These are phyloP conservation scores for Folsomia candida DNA, from an alignment of 2,888 invertebrate genomes.

Conservation along the genomic window DNA sequence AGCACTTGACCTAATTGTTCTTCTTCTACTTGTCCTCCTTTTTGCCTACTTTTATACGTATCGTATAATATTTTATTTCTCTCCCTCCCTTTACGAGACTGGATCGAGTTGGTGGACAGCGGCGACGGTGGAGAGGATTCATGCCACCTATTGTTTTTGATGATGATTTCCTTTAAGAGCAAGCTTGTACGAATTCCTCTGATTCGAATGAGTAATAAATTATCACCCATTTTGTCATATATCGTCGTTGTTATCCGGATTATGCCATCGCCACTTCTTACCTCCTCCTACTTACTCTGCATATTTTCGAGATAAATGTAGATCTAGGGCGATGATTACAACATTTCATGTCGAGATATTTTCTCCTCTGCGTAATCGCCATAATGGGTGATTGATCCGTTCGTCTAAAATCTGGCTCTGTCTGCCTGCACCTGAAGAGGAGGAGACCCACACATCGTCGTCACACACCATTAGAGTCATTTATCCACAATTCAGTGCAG, in stretches of 20 bases:
- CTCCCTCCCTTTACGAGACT: background rate
- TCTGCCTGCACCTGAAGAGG: background rate
- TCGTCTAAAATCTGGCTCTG: background rate
- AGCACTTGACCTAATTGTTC: background rate
- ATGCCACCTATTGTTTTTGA: no score
- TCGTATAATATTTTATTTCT: background rate
- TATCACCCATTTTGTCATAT: background rate
- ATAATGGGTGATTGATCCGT: background rate
- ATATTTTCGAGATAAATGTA: background rate
- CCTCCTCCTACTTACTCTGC: background rate
- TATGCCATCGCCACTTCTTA: background rate
- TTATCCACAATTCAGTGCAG: no score
- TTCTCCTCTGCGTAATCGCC: background rate
- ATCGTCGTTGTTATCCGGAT: background rate
- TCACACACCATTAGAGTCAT: background rate
- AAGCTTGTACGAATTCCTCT: background rate
- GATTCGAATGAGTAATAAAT: background rate
- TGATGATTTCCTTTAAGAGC: no score
- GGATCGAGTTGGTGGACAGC: background rate
- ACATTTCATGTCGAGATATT: background rate
- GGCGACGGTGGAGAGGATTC: background rate
- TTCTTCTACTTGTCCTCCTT: no score
- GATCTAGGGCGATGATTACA: background rate
- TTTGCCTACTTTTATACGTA: no score
- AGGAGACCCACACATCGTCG: background rate